Percentiles rank a stretch among this genome's conserved stretches.
These are phyloP conservation scores for Aphyosemion australe DNA, from an alignment of 2,113 vertebrate genomes.

Conservation along the genomic window DNA sequence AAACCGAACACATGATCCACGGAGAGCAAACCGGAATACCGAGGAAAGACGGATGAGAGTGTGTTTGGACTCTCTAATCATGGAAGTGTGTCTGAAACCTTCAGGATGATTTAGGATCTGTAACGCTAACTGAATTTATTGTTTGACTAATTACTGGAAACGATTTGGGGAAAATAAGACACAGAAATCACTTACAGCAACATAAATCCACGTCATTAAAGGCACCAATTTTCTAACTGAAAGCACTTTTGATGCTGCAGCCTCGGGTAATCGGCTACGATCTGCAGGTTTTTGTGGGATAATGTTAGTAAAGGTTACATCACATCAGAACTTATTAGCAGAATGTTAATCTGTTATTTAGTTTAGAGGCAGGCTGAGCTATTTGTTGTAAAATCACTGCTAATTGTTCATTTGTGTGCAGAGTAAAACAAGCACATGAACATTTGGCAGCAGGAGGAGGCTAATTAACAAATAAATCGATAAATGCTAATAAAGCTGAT, in stretches of 20 bases:
- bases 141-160: neutral
- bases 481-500: too few species aligned
- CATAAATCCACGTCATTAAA: neutral
- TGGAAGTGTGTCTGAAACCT: neutral
- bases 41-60: neutral
- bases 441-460: neutral
- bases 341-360: too few species aligned
- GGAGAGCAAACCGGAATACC: neutral
- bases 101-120: neutral
- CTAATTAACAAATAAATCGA: neutral
- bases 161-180: neutral
- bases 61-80: slow-evolving; percentile 7
- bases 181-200: neutral
- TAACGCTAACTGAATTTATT: too few species aligned
- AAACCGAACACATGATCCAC: slow-evolving; percentile 34
- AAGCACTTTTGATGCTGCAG: neutral
- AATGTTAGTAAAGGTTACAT: neutral
- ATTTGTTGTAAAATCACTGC: neutral
- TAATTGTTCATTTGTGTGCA: neutral
- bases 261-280: neutral
- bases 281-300: neutral
- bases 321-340: neutral
- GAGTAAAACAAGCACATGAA: neutral
- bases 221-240: neutral
- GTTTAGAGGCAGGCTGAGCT: too few species aligned